Evolutionary conservation across 64 coral and sea anemone genomes (phyloP).

Genomic region (Stylophora pistillata): DNA sequence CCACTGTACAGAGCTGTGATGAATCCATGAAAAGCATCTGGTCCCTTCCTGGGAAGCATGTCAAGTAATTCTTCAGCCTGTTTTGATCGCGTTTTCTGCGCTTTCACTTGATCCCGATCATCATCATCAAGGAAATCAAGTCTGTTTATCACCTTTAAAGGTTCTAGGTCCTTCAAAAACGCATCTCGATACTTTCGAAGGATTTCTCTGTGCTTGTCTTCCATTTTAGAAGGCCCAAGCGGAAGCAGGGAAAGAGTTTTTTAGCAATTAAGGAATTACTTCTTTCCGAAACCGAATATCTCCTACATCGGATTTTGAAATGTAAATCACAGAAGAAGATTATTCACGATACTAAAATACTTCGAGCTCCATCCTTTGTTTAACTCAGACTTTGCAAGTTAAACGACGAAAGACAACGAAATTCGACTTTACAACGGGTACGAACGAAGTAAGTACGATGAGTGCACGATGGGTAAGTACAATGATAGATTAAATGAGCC

Average conservation of each 20-base stretch:
- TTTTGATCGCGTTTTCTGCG: neutral
- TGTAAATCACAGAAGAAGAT: neutral
- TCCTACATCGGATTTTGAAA: neutral
- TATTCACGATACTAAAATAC: no score
- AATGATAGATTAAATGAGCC: neutral
- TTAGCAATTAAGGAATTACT: neutral
- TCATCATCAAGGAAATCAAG: slow-evolving; percentile 55
- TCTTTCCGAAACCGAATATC: neutral
- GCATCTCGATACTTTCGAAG: slow-evolving; percentile 42
- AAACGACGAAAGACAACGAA: no score
- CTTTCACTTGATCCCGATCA: slow-evolving; percentile 77
- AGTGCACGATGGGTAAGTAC: no score
- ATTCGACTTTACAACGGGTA: no score
- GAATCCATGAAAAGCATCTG: slow-evolving; percentile 66
- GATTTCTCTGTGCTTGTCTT: slow-evolving; percentile 66
- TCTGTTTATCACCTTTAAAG: slow-evolving; percentile 44
- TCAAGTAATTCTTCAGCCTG: slow-evolving; percentile 60
- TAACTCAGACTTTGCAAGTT: no score
- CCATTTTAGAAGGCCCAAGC: slow-evolving; percentile 41
- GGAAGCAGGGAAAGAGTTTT: neutral
- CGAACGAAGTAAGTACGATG: no score
- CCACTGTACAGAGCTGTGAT: slow-evolving; percentile 46
- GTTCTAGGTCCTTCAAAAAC: slow-evolving; percentile 59
- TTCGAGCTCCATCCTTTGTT: no score
- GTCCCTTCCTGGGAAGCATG: slow-evolving; percentile 60